phyloP scores from a whole-genome alignment of 2,888 invertebrate genomes.

The Ametastegia equiseti region DNA sequence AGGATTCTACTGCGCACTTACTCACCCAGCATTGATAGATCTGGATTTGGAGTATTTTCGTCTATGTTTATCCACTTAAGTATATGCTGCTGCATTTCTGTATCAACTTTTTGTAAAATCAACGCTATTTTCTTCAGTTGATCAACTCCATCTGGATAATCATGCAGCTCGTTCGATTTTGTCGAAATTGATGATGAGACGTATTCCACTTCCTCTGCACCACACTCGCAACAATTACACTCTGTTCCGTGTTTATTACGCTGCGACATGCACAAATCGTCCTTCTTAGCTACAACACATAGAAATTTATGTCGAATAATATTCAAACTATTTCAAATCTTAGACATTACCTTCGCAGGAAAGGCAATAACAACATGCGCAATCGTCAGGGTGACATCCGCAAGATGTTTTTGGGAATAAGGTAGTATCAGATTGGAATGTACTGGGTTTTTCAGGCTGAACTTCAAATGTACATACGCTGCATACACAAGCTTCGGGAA shows the following conservation, averaged over 20 bases:
- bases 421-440: conserved; percentile 40
- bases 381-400: neutral
- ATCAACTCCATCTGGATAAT: conserved; percentile 13
- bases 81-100: conserved; percentile 49
- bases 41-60: conserved; percentile 10
- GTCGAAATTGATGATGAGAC: conserved; percentile 33
- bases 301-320: neutral
- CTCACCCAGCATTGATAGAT: neutral
- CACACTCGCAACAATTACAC: conserved; percentile 45
- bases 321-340: neutral
- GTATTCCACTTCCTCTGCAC: conserved; percentile 1
- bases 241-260: neutral
- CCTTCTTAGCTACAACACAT: neutral
- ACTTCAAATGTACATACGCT: conserved; percentile 22
- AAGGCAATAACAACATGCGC: conserved; percentile 42
- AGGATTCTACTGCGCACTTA: neutral
- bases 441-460: conserved; percentile 26
- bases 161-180: conserved; percentile 19
- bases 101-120: conserved; percentile 52
- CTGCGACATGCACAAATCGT: neutral
- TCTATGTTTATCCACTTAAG: neutral
- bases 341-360: conserved; percentile 34
- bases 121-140: conserved; percentile 49
- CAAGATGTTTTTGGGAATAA: neutral
- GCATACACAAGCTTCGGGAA: conserved; percentile 39